phyloP scores from a whole-genome alignment of 2,888 invertebrate genomes.

The Caenorhabditis sinica region DNA sequence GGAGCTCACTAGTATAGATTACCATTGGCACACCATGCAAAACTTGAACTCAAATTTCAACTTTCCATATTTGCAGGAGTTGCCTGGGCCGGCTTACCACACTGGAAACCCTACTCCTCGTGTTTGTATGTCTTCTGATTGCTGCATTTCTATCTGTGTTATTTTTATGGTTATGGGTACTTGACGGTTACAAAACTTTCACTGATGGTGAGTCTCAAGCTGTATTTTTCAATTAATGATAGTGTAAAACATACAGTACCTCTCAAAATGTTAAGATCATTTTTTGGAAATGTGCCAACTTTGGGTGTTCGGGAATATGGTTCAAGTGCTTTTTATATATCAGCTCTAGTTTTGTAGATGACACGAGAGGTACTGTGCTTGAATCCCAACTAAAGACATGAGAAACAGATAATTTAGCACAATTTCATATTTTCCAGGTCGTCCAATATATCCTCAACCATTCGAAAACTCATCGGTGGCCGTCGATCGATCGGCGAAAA shows the following conservation, averaged over 20 bases:
- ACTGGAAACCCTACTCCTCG: constrained; percentile 72
- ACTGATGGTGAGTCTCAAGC: constrained; percentile 64
- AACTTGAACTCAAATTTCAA: not conserved
- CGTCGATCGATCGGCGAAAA: constrained; percentile 70
- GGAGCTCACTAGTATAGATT: too few relatives aligned
- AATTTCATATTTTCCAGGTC: constrained; percentile 64
- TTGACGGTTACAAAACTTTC: constrained; percentile 76
- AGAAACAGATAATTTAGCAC: too few relatives aligned
- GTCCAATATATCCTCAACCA: constrained; percentile 67
- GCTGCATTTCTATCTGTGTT: constrained; percentile 70
- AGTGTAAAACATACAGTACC: too few relatives aligned
- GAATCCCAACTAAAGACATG: too few relatives aligned
- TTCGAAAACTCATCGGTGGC: constrained; percentile 74
- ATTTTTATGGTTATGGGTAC: constrained; percentile 74
- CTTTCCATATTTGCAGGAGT: constrained; percentile 66
- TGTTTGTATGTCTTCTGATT: constrained; percentile 68
- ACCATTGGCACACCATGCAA: not conserved
- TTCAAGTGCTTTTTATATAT: too few relatives aligned
- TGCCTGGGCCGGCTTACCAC: constrained; percentile 71
- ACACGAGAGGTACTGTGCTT: too few relatives aligned
- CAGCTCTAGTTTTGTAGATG: too few relatives aligned
- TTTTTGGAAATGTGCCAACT: too few relatives aligned
- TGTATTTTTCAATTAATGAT: not conserved
- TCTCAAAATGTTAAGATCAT: too few relatives aligned
- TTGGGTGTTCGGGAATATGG: too few relatives aligned